Base-by-base conservation (phyloP, 1,140 invertebrate species). In the Cyrtorhinus lividipennis region DNA sequence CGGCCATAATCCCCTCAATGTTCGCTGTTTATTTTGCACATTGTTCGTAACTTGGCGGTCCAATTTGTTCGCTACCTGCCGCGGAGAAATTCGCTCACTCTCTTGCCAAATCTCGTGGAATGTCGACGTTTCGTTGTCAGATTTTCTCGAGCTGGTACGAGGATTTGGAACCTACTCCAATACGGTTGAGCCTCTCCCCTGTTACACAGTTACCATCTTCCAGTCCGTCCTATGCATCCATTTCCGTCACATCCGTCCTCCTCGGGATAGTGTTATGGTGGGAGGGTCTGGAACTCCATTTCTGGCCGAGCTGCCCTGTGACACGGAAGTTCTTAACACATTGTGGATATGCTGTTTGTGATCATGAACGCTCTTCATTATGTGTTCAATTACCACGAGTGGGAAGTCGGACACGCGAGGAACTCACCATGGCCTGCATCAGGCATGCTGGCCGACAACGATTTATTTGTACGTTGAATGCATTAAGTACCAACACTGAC, bases 311-410 rank as follows among this genome's bases (percentile, higher is more conserved):
- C 38, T n/a, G 38, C 8, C 8, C 38, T 44, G n/a, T n/a, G n/a
- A n/a, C n/a, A n/a, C n/a, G n/a, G n/a, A n/a, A n/a, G n/a, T n/a
- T n/a, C n/a, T n/a, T n/a, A n/a, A n/a, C n/a, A n/a, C n/a, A n/a
- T 38, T 38, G 5, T 15, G 48, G 10, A 64, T 22, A 67, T 67
- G 68, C 62, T 66, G 24, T 56, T 63, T 24, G 53, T 65, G 20
- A 64, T 67, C 18, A 64, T 65, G 61, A 68, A 66, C 53, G 67
- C 65, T 1, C 64, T 67, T 10, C 68, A 69, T 58, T 69, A 69
- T 44, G 67, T 69, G 59, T 67, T 67, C 62, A 69, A 69, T 61
- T 69, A 65, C 56, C 66, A 69, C 62, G 67, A 68, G 38, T 69
- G 68, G 68, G 66, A 67, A 57, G 26, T 24, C 2, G n/a, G 23